These are phyloP conservation scores for Henricia sp. DNA, from an alignment of 53 echinoderm and acorn worm genomes.

Conservation along the genomic window DNA sequence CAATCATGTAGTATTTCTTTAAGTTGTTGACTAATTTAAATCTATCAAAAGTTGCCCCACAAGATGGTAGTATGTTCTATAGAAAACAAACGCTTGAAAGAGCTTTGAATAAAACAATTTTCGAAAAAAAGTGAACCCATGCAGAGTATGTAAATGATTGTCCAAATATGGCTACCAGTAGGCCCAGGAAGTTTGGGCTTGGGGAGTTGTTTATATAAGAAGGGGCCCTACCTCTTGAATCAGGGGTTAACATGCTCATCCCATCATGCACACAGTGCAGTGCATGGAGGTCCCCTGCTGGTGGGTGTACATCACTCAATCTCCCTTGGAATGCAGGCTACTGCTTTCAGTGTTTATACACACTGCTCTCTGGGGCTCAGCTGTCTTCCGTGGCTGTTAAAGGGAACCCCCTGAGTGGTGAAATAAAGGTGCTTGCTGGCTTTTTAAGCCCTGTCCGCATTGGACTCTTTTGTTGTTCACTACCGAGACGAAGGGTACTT, in stretches of 20 bases:
- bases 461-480: neutral
- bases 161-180: conserved; percentile 45
- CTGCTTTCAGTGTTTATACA: conserved; percentile 25
- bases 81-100: too few relatives aligned
- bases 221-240: neutral
- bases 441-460: too few relatives aligned
- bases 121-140: too few relatives aligned
- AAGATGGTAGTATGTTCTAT: too few relatives aligned
- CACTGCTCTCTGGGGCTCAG: neutral
- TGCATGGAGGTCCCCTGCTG: conserved; percentile 15
- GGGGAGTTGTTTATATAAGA: conserved; percentile 16
- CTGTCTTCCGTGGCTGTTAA: neutral
- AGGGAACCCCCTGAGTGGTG: neutral
- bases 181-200: conserved; percentile 29
- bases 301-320: conserved; percentile 8
- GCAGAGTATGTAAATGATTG: conserved; percentile 37
- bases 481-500: too few relatives aligned
- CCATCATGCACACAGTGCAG: too few relatives aligned
- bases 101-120: too few relatives aligned
- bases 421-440: too few relatives aligned
- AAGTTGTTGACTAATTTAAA: too few relatives aligned
- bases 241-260: too few relatives aligned
- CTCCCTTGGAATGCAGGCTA: conserved; percentile 30
- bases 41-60: too few relatives aligned
- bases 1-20: too few relatives aligned